Percentiles rank a stretch among this genome's conserved stretches.
Evolutionary conservation across 2,113 vertebrate species (phyloP).

Genomic region (Oriolus oriolus): DNA sequence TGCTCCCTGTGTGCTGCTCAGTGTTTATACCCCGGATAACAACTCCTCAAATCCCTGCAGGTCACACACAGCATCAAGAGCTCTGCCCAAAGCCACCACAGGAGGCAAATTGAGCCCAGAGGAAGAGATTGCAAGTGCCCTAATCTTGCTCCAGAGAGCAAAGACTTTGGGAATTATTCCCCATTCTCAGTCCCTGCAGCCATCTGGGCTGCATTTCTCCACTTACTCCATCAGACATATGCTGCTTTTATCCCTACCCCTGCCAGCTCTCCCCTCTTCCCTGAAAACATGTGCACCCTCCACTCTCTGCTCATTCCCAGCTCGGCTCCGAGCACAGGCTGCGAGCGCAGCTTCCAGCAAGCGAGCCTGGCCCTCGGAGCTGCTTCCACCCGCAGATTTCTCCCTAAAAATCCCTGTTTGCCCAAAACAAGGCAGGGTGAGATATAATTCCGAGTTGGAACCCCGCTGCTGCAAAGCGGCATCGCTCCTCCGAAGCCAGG

Average conservation of each 20-base stretch:
- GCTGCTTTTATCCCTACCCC: constrained; percentile 22
- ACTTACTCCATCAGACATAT: neutral
- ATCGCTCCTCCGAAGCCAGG: fast-evolving
- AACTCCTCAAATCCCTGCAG: neutral
- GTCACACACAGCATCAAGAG: neutral
- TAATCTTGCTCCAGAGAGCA: neutral
- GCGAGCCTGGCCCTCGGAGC: neutral
- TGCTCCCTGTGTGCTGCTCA: neutral
- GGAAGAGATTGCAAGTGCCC: neutral
- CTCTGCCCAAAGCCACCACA: neutral
- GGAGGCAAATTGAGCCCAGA: neutral
- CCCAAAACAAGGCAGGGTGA: neutral
- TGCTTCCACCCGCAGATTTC: neutral
- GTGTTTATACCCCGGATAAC: neutral
- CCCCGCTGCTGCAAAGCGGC: neutral
- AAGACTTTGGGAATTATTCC: neutral
- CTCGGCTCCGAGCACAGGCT: neutral
- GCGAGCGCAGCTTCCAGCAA: neutral
- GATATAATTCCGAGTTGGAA: neutral
- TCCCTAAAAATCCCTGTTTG: neutral
- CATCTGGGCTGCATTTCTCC: constrained; percentile 64
- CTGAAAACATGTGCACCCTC: neutral
- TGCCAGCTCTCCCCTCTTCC: constrained; percentile 6
- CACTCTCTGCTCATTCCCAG: neutral
- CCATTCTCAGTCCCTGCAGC: neutral